These are phyloP conservation scores for Patella pellucida DNA, from an alignment of 2,888 invertebrate species.

Conservation along the genomic window DNA sequence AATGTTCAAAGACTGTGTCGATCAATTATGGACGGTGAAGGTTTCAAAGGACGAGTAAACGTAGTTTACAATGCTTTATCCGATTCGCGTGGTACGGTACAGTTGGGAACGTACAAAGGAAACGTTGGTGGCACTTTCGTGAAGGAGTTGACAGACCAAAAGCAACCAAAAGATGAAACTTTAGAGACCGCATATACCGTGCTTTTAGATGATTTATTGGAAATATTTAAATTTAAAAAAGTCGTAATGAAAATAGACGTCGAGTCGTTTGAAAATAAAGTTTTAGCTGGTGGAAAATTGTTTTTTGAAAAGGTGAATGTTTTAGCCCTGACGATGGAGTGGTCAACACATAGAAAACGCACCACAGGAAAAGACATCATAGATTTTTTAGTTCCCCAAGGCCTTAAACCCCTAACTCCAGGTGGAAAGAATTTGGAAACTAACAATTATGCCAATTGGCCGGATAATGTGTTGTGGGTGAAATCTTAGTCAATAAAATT, in stretches of 20 bases:
- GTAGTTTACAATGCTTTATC: conserved; percentile 19
- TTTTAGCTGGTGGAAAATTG: conserved; percentile 7
- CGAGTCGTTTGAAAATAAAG: conserved; percentile 11
- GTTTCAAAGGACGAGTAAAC: background rate
- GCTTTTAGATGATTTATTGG: conserved; percentile 16
- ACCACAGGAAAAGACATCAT: conserved; percentile 1
- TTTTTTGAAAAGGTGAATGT: conserved; percentile 19
- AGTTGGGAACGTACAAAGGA: conserved; percentile 5
- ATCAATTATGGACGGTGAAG: conserved; percentile 1
- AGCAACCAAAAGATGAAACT: background rate
- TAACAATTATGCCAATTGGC: conserved; percentile 5
- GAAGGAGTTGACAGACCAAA: background rate
- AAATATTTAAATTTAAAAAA: conserved; percentile 14
- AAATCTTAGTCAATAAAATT: conserved; percentile 26
- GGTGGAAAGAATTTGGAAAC: background rate
- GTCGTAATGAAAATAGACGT: conserved; percentile 16
- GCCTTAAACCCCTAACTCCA: background rate
- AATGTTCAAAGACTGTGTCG: conserved; percentile 17
- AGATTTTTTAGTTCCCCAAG: conserved; percentile 9
- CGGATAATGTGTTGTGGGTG: conserved; percentile 72
- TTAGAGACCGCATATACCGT: conserved; percentile 10
- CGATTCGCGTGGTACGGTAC: conserved; percentile 1
- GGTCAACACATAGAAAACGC: conserved; percentile 4
- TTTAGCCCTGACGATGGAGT: conserved; percentile 6
- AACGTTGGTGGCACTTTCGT: conserved; percentile 20